Evolutionary conservation across 2,888 invertebrate genomes (phyloP), one percentile per base, ranked within the genome.

Genomic region (Allophyes oxyacanthae): DNA sequence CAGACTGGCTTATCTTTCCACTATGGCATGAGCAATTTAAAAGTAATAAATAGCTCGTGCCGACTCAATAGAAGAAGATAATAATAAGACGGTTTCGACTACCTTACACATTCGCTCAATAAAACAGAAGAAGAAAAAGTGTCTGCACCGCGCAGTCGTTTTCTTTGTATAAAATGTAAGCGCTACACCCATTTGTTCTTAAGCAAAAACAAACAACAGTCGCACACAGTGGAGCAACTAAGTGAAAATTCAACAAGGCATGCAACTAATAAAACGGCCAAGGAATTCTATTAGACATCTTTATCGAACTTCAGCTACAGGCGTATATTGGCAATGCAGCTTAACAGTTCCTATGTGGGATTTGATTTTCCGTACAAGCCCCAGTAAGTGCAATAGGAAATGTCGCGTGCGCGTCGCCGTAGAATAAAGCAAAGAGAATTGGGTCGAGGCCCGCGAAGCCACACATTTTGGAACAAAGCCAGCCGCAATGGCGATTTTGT

Each of bases 381-480:
- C 57, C 65, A 61, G 80, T 86, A 85, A 88, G 83, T 89, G 85
- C 85, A 87, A 84, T 85, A 86, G 87, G 87, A 88, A 89, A 86
- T 87, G 88, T 90, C 89, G 86, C 85, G 83, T 86, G 86, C 85
- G 75, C 79, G 77, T 81, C 80, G 77, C 79, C 77, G 81, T 82
- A 77, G 84, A 86, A 89, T 90, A 89, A 90, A 90, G 85, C 86
- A 86, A 84, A 81, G 83, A 78, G 88, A 91, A 91, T 88, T 90
- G 84, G 91, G 91, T 92, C 92, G 89, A 81, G 81, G 78, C 78
- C 67, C 79, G 81, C 75, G 72, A 73, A 85, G 80, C 64, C 75
- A 76, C 80, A 84, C 84, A 81, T 87, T 87, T 89, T 91, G 91
- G 91, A 91, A 83, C 82, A 82, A 79, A 83, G 91, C 91, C 91